Base-by-base conservation (phyloP, 2,888 invertebrate species). In the Enchytraeus crypticus region DNA sequence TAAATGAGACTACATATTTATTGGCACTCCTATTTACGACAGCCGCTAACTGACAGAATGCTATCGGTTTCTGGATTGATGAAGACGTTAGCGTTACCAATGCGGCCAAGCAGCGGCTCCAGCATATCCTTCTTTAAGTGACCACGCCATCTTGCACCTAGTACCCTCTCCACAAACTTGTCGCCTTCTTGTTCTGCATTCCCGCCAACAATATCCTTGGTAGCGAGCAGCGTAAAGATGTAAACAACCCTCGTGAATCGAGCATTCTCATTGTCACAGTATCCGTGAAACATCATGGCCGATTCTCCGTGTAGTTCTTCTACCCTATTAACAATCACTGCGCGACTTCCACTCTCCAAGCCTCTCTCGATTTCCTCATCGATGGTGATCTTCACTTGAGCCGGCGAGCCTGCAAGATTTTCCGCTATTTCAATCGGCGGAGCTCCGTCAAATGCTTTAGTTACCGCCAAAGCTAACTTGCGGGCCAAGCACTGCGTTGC, bases 241-340 rank as follows among this genome's bases (percentile, higher is more conserved):
- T 74, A 66, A 43, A 71, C 65, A 5, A 69, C 71, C 26, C 72
- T 64, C 59, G 73, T 74, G 57, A 67, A 72, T 2, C 74, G 74
- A n/a, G 75, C 75, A 61, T 74, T 72, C 59, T 73, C 74, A 23
- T 72, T 72, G 60, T 75, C 75, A 62, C 75, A 75, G 63, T 70
- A 74, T 3, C 70, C 72, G 64, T 75, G 75, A 1, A 75, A 66
- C 26, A 75, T 60, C 34, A 74, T 67, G 0, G 72, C 70, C 14
- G 72, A 70, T 21, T 66, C 54, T 0, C 71, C 71, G 1, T 68
- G 66, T 5, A 74, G 57, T 8, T 51, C 57, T 32, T 75, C 72
- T 23, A 75, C 57, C 61, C 72, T 69, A 43, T 70, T 69, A 23
- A 75, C 56, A 1, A 73, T 63, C 2, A 71, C 71, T 27, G 65